Conservation (phyloP, 2,113 vertebrate species). For the Gymnarchus niloticus region DNA sequence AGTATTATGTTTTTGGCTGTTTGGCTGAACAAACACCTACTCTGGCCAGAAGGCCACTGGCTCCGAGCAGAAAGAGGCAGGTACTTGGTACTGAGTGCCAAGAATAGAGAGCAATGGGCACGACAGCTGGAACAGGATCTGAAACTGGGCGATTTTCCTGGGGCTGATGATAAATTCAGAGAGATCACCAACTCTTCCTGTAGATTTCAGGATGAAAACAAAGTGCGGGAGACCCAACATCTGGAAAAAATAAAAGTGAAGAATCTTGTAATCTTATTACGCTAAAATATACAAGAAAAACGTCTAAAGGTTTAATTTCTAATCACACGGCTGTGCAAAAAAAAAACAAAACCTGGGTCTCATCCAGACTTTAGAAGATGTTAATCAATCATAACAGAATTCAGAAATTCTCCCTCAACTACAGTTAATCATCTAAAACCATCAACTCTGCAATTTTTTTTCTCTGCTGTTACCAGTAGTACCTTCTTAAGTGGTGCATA, state of each 20-base stretch:
- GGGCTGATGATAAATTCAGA: background rate
- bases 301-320: background rate
- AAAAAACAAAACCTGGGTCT: background rate
- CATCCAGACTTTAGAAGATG: background rate
- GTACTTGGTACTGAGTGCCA: background rate
- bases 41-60: background rate
- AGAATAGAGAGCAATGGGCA: background rate
- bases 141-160: background rate
- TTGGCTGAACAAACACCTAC: background rate
- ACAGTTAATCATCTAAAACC: background rate
- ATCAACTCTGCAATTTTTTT: background rate
- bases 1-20: background rate
- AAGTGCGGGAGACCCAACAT: background rate
- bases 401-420: background rate
- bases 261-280: background rate
- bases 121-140: background rate
- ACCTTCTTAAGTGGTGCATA: background rate
- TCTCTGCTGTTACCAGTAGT: background rate
- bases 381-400: conserved; percentile 7
- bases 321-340: background rate
- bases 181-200: background rate
- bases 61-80: background rate
- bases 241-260: conserved; percentile 3
- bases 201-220: background rate
- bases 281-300: background rate